Percentiles rank a stretch among this genome's conserved stretches.
Conservation (phyloP, 2,113 vertebrate genomes). For the Cichladusa arquata region DNA sequence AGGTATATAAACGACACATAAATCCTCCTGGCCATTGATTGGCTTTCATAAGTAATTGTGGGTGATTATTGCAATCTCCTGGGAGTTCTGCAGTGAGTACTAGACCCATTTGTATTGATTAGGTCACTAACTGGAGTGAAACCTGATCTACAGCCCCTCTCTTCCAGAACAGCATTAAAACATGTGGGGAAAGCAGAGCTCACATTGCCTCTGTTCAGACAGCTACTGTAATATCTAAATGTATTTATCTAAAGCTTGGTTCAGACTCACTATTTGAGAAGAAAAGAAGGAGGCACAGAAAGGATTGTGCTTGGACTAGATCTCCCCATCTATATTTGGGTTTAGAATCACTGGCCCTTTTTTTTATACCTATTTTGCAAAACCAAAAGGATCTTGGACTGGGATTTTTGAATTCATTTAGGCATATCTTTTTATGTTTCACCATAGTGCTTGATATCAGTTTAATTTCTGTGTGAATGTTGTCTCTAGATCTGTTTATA, state of each 20-base stretch:
- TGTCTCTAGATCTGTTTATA: neutral
- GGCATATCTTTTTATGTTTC: neutral
- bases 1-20: neutral
- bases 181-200: neutral
- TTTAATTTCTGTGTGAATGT: neutral
- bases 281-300: neutral
- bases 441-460: neutral
- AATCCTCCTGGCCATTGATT: slow-evolving; percentile 10
- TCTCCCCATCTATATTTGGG: neutral
- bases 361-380: neutral
- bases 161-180: neutral
- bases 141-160: neutral
- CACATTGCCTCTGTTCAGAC: neutral
- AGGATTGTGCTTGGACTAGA: neutral
- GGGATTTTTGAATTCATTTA: neutral
- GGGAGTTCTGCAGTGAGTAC: neutral
- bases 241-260: neutral
- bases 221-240: neutral
- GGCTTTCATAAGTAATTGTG: slow-evolving; percentile 16
- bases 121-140: neutral
- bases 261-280: neutral
- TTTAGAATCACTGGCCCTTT: neutral
- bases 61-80: neutral
- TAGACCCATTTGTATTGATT: slow-evolving; percentile 5
- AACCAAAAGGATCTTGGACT: neutral